phyloP scores from a whole-genome alignment of 1,140 invertebrate species.

The Pseudomyrmex flavicornis region DNA sequence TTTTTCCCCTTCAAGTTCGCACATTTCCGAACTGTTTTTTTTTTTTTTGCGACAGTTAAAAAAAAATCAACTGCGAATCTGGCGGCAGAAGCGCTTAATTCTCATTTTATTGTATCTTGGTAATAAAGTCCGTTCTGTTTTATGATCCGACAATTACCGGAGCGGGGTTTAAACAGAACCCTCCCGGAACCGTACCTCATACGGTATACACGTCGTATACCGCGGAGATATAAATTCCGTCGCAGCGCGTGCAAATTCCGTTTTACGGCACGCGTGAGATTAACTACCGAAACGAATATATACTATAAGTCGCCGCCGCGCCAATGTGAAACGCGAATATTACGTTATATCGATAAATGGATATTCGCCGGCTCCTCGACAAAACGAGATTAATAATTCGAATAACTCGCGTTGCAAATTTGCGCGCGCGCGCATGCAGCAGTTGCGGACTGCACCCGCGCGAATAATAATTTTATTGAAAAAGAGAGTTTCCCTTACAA shows the following conservation, averaged over 20 bases:
- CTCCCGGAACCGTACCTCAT: constrained; percentile 31
- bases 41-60: not conserved
- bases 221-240: constrained; percentile 48
- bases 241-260: constrained; percentile 55
- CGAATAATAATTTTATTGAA: constrained; percentile 51
- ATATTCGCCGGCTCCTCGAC: constrained; percentile 11
- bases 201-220: constrained; percentile 31
- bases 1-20: not conserved
- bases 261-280: constrained; percentile 59
- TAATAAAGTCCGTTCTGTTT: constrained; percentile 38
- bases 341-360: constrained; percentile 45
- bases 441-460: not conserved
- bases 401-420: constrained; percentile 39
- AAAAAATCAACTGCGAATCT: constrained; percentile 10
- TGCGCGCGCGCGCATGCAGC: not conserved
- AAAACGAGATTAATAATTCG: constrained; percentile 52
- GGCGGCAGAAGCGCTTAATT: constrained; percentile 5
- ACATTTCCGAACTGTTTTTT: not conserved
- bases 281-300: constrained; percentile 47
- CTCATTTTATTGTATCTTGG: constrained; percentile 11
- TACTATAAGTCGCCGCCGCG: constrained; percentile 24
- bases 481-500: constrained; percentile 3
- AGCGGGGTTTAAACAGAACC: constrained; percentile 31
- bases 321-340: constrained; percentile 33
- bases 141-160: constrained; percentile 42